Base-by-base conservation (phyloP, 2,113 vertebrate species). In the Brachionichthys hirsutus region DNA sequence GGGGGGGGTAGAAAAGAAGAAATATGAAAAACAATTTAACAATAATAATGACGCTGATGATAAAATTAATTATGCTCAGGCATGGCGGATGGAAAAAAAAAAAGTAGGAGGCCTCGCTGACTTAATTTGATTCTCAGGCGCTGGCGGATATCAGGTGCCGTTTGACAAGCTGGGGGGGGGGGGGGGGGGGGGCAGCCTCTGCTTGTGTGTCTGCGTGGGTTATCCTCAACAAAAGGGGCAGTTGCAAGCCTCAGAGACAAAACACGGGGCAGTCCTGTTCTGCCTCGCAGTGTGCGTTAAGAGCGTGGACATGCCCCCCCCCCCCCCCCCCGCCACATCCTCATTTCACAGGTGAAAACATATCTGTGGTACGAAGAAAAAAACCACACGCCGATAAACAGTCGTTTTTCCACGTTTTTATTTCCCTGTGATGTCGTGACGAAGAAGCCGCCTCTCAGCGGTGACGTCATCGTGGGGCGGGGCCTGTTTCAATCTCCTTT, bases 91-190 rank as follows among this genome's bases (percentile, higher is more conserved):
- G 81, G 66, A 73, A 80, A 73, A 78, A 80, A 73, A 73, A 81
- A 77, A 70, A 62, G 78, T 76, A 78, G 73, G 82, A 77, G 76
- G 85, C 77, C 76, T 79, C 53, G 90, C 93, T 93, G 92, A 89
- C 86, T 93, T 95, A 94, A 96, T 95, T 95, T 94, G 93, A 95
- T 94, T 93, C 94, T 93, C 94, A 93, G 93, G 94, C 92, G 74
- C 81, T 69, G 90, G 83, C 67, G 77, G 84, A 84, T 88, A 90
- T 85, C 86, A 88, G 87, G 85, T 89, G 86, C 82, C 78, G 73
- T 83, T 86, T 87, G 87, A 89, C 85, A 83, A n/a, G n/a, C n/a
- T n/a, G n/a, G n/a, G n/a, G n/a, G n/a, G n/a, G 67, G 70, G 74
- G 57, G 54, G 68, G n/a, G n/a, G n/a, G n/a, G n/a, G n/a, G n/a